Conservation (phyloP, 2,797 vertebrate genomes). For the Pteronotus mesoamericanus region DNA sequence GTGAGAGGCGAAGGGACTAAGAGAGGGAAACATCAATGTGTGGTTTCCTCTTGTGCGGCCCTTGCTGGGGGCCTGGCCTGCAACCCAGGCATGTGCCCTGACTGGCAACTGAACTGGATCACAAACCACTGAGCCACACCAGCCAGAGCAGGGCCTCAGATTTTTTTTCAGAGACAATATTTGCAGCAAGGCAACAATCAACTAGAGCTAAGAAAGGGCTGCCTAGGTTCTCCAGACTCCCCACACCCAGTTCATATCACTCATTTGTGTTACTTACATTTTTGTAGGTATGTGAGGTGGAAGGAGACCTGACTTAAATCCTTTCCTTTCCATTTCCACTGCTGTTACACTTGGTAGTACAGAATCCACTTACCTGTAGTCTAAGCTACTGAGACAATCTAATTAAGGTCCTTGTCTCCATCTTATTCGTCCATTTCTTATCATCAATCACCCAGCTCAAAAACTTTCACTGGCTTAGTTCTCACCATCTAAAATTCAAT, state of each 20-base stretch:
- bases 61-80: too few species aligned
- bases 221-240: not conserved
- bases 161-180: not conserved
- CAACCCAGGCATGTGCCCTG: too few species aligned
- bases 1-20: too few species aligned
- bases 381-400: not conserved
- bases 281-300: not conserved
- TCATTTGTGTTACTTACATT: not conserved
- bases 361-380: not conserved
- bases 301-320: not conserved
- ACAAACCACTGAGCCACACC: too few species aligned
- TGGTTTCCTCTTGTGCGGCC: too few species aligned
- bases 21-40: too few species aligned
- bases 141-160: too few species aligned
- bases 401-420: not conserved
- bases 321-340: not conserved
- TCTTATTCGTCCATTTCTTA: not conserved
- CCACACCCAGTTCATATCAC: not conserved
- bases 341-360: not conserved
- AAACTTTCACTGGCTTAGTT: not conserved
- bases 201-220: not conserved
- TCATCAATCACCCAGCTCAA: not conserved
- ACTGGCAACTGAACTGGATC: too few species aligned
- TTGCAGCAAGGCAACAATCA: not conserved
- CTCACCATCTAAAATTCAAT: not conserved